A percentile compares a stretch with the other conserved stretches of the same genome.
These are phyloP conservation scores for Melanotaenia boesemani DNA, from an alignment of 2,797 vertebrate species.

Conservation along the genomic window DNA sequence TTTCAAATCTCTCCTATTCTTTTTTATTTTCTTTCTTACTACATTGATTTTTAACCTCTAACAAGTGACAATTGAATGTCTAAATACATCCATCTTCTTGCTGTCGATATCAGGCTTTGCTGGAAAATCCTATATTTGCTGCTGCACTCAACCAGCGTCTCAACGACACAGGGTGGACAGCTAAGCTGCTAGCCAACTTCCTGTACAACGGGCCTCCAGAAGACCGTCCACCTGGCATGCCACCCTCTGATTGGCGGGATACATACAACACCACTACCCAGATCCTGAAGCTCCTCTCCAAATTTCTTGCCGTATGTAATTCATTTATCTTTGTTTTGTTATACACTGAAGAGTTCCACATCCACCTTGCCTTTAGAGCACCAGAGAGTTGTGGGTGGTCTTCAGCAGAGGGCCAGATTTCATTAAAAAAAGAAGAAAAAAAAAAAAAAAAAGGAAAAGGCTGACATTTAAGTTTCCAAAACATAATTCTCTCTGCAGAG, in stretches of 20 bases:
- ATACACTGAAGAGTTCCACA: conserved; percentile 2
- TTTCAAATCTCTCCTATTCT: background rate
- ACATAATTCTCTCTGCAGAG: conserved; percentile 20
- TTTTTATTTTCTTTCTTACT: too few species aligned
- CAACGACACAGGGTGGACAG: conserved; percentile 79
- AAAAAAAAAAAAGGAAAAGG: too few species aligned
- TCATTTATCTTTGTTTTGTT: conserved; percentile 18
- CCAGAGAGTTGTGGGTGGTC: background rate
- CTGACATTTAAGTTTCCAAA: conserved; percentile 41
- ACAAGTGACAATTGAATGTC: background rate
- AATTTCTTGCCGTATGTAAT: conserved; percentile 88
- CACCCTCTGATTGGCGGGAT: conserved; percentile 84
- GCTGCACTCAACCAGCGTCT: conserved; percentile 79
- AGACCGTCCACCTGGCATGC: conserved; percentile 67
- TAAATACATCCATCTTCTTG: conserved; percentile 15
- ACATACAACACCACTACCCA: conserved; percentile 86
- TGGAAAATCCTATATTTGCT: conserved; percentile 83
- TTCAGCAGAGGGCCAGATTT: conserved; percentile 11
- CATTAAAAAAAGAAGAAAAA: background rate
- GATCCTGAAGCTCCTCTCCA: conserved; percentile 85
- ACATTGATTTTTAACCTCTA: background rate
- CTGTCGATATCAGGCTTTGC: conserved; percentile 78
- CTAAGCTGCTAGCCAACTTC: conserved; percentile 84
- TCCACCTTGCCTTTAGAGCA: background rate
- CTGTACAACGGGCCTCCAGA: conserved; percentile 84